Base-by-base conservation (phyloP, 2,113 vertebrate species). In the Cisticola juncidis region DNA sequence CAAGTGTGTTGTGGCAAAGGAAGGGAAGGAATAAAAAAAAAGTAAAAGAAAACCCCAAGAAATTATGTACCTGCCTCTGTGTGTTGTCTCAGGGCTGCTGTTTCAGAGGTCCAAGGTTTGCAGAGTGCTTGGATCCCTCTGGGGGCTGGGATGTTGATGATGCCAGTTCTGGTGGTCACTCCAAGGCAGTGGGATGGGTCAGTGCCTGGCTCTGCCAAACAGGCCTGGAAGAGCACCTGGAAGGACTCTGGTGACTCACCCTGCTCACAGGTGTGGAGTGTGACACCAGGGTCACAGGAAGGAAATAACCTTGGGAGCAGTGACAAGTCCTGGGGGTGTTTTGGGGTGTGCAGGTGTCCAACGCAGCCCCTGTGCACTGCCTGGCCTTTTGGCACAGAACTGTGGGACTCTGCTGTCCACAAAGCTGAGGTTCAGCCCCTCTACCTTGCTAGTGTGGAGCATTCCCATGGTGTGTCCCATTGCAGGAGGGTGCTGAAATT, bases 1-100 rank as follows among this genome's bases (percentile, higher is more conserved):
- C 5, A n/a, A n/a, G 14, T 78, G 82, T 77, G 84, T 91, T 0
- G 5, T 87, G 96, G 51, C 92, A 86, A 93, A 95, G 88, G 92
- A 86, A 81, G 53, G 73, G 90, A 88, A 86, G 93, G 93, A 97
- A 97, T 97, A 84, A 92, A 83, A 82, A 91, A 44, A 64, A 76
- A 68, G 68, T 66, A 47, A 95, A 87, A 66, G 77, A 64, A 60
- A 86, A 86, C 14, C 8, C 64, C 31, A 64, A 71, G 77, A 92
- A 96, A 50, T 10, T 3, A 47, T 15, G 7, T 35, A 4, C 13
- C 54, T 82, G 74, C 33, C 26, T 74, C 25, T 40, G 33, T 87
- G 54, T 44, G 14, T 81, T 94, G 31, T 54, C n/a, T 72, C 24
- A 12, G 79, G 40, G 73, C 92, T 81, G 68, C 90, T 64, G 17